Evolutionary conservation across 2,888 invertebrate species (phyloP).

Genomic region (Chaetoderma sp.): DNA sequence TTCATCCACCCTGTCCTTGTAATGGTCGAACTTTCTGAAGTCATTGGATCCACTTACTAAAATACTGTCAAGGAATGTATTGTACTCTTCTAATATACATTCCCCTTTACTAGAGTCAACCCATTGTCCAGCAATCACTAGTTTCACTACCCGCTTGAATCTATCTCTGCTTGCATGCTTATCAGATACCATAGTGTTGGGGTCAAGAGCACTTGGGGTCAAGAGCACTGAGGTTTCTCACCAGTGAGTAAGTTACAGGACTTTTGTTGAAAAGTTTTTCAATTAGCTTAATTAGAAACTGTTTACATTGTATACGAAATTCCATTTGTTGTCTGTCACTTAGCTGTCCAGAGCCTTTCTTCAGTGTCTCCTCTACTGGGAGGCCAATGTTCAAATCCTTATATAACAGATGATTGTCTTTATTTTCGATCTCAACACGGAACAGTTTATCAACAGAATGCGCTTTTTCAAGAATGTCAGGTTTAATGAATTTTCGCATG

Average conservation of each 20-base stretch:
- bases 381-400: background rate
- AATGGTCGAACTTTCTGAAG: too few species aligned
- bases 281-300: conserved; percentile 5
- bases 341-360: background rate
- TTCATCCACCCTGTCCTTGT: conserved; percentile 11
- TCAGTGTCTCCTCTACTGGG: background rate
- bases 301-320: conserved; percentile 11
- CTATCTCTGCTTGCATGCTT: too few species aligned
- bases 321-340: background rate
- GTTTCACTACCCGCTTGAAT: background rate
- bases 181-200: too few species aligned
- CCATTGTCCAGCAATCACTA: conserved; percentile 1
- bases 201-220: background rate
- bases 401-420: background rate
- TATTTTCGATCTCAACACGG: background rate
- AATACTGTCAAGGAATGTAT: too few species aligned
- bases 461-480: too few species aligned
- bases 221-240: conserved; percentile 12
- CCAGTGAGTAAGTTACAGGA: conserved; percentile 16
- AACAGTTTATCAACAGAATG: too few species aligned
- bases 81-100: too few species aligned
- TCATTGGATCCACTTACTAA: too few species aligned
- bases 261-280: conserved; percentile 14
- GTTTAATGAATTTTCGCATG: background rate
- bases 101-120: too few species aligned